phyloP scores from a whole-genome alignment of 2,113 vertebrate genomes.

The Nycticebus coucang region DNA sequence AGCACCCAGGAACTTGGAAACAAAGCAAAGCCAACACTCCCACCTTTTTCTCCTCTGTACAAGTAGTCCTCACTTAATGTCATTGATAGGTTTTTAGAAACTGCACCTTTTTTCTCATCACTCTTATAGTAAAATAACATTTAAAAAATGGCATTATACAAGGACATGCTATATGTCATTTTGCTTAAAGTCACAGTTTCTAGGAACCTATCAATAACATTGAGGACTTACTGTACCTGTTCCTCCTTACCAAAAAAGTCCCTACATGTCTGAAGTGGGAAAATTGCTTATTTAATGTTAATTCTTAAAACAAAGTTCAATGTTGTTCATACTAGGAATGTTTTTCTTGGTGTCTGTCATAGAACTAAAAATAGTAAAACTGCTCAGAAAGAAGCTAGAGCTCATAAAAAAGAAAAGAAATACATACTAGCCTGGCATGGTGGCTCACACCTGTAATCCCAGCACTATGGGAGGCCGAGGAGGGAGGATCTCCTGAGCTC shows the following conservation, averaged over 20 bases:
- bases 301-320: background rate
- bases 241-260: background rate
- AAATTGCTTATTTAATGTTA: slow-evolving; percentile 10
- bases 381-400: slow-evolving; percentile 6
- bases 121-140: background rate
- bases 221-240: background rate
- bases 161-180: background rate
- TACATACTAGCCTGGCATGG: too few species aligned
- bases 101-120: background rate
- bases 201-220: background rate
- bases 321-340: background rate
- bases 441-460: too few species aligned
- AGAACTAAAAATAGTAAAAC: slow-evolving; percentile 34
- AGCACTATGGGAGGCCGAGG: too few species aligned
- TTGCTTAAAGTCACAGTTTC: background rate
- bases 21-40: background rate
- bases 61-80: background rate
- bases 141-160: background rate
- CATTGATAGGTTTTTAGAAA: background rate
- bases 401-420: background rate
- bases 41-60: background rate
- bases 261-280: background rate
- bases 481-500: too few species aligned
- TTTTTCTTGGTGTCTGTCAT: background rate
- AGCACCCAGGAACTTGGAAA: background rate